phyloP scores from a whole-genome alignment of 2,888 invertebrate genomes.

The Zelleria hepariella region DNA sequence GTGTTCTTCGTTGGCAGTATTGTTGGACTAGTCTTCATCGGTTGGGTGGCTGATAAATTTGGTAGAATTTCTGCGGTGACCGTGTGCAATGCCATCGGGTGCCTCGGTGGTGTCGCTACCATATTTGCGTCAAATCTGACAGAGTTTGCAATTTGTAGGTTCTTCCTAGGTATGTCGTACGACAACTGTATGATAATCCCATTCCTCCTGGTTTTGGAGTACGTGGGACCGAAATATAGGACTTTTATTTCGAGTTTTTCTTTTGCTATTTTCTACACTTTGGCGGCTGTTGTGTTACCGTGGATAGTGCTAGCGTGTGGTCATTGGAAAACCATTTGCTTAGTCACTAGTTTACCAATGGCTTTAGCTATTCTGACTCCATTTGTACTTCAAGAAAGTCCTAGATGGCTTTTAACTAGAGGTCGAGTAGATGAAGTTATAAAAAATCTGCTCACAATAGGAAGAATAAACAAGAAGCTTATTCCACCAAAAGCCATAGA shows the following conservation, averaged over 20 bases:
- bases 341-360: constrained; percentile 15
- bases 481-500: constrained; percentile 9
- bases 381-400: constrained; percentile 40
- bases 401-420: constrained; percentile 41
- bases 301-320: constrained; percentile 12
- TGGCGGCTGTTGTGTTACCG: constrained; percentile 8
- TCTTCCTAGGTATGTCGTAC: constrained; percentile 10
- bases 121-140: constrained; percentile 9
- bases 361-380: constrained; percentile 32
- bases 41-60: constrained; percentile 10
- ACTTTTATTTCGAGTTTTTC: constrained; percentile 10
- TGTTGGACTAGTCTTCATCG: constrained; percentile 8
- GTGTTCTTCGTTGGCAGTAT: constrained; percentile 12
- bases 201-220: constrained; percentile 11
- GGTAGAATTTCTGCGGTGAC: constrained; percentile 11
- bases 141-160: constrained; percentile 9
- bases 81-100: constrained; percentile 8
- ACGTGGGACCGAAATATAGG: constrained; percentile 13
- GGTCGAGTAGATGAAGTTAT: constrained; percentile 24
- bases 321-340: constrained; percentile 10
- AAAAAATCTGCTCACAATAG: constrained; percentile 8
- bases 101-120: constrained; percentile 8
- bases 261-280: constrained; percentile 10
- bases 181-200: constrained; percentile 11
- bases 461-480: constrained; percentile 9